Conservation (phyloP, 2,797 vertebrate species). For the Sternarchorhynchus goeldii region DNA sequence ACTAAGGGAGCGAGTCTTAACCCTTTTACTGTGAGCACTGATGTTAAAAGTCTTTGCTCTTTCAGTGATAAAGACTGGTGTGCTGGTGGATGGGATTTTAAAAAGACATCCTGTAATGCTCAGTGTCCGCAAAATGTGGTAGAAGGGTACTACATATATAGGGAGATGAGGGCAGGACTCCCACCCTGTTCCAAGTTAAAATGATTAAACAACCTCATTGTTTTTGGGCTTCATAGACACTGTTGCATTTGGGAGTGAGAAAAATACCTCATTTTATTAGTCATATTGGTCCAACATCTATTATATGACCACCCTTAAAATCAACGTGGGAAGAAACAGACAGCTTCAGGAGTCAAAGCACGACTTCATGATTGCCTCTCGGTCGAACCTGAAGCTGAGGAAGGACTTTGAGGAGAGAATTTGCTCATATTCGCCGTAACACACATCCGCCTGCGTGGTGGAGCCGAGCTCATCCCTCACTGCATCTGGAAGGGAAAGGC, state of each 20-base stretch:
- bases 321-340: slow-evolving; percentile 6
- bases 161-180: neutral
- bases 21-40: neutral
- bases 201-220: slow-evolving; percentile 30
- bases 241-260: slow-evolving; percentile 6
- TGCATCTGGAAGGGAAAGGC: slow-evolving; percentile 60
- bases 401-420: slow-evolving; percentile 88
- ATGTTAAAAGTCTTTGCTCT: neutral
- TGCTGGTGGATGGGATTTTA: neutral
- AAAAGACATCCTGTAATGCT: no score
- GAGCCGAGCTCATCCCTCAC: slow-evolving; percentile 69
- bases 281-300: slow-evolving; percentile 44
- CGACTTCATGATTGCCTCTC: slow-evolving; percentile 91
- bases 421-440: slow-evolving; percentile 76
- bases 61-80: slow-evolving; percentile 9
- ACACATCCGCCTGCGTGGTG: slow-evolving; percentile 68
- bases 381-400: slow-evolving; percentile 92
- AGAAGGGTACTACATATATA: neutral
- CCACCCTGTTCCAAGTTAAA: slow-evolving; percentile 22
- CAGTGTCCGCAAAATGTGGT: neutral
- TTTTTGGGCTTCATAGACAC: slow-evolving; percentile 18
- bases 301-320: slow-evolving; percentile 16
- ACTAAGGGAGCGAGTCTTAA: neutral
- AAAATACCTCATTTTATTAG: neutral
- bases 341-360: slow-evolving; percentile 81